These are phyloP conservation scores for Drosophila aff. DNA, from an alignment of 1,140 invertebrate species.

Conservation along the genomic window DNA sequence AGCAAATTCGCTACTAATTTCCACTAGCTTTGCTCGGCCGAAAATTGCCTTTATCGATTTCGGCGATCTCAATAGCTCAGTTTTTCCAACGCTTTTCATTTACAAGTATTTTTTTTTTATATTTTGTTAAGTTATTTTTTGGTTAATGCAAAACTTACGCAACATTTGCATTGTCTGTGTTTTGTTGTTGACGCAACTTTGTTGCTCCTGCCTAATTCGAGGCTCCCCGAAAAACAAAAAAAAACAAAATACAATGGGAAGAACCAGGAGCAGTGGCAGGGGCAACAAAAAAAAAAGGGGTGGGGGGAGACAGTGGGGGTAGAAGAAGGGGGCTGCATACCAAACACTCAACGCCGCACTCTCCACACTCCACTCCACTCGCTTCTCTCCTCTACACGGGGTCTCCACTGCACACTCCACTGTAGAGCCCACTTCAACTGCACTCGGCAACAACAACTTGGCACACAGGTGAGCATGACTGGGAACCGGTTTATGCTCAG, in stretches of 20 bases:
- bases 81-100: conserved; percentile 16
- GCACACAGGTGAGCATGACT: conserved; percentile 56
- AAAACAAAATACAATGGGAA: conserved; percentile 46
- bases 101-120: conserved; percentile 13
- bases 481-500: conserved; percentile 46
- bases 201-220: conserved; percentile 49
- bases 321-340: conserved; percentile 52
- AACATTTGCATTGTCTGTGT: conserved; percentile 45
- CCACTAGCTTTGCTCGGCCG: background rate
- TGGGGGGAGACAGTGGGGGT: background rate
- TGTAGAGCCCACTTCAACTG: conserved; percentile 68
- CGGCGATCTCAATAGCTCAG: conserved; percentile 15
- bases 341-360: conserved; percentile 81
- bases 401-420: conserved; percentile 52
- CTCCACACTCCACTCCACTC: conserved; percentile 69
- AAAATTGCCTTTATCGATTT: conserved; percentile 6
- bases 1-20: background rate
- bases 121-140: background rate
- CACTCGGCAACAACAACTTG: conserved; percentile 56
- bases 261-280: conserved; percentile 20
- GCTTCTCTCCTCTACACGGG: conserved; percentile 7
- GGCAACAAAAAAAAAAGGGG: background rate
- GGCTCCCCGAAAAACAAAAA: conserved; percentile 16
- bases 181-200: conserved; percentile 44
- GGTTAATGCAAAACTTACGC: conserved; percentile 33